These are phyloP conservation scores for Sycophaga agraensis DNA, from an alignment of 1,140 invertebrate species.

Conservation along the genomic window DNA sequence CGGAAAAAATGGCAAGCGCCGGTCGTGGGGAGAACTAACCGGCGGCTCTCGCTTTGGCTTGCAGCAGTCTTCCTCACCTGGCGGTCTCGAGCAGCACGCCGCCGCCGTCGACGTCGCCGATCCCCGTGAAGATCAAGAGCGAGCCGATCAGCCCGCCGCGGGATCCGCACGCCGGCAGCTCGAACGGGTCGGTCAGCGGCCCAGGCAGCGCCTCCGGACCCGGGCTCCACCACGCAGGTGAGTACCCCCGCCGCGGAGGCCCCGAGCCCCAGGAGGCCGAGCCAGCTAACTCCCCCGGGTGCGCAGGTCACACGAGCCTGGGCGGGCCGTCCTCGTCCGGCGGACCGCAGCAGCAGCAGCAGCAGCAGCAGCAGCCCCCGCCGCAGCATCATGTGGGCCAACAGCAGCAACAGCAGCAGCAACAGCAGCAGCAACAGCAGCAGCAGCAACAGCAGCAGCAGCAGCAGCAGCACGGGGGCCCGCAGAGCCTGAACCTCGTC, in stretches of 20 bases:
- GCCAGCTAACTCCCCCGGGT: neutral
- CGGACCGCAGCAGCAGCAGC: constrained; percentile 39
- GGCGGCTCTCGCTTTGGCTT: constrained; percentile 26
- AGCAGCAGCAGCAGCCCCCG: constrained; percentile 14
- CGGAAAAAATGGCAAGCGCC: too few species aligned
- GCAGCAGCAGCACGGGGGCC: constrained; percentile 55
- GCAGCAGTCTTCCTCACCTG: constrained; percentile 74
- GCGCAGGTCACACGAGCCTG: constrained; percentile 38
- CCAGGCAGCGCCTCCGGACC: constrained; percentile 38
- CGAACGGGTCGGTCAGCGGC: constrained; percentile 38
- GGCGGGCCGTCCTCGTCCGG: constrained; percentile 48
- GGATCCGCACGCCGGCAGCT: constrained; percentile 57
- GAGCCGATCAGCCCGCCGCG: constrained; percentile 91
- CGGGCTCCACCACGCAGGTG: constrained; percentile 4
- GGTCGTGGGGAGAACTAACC: neutral
- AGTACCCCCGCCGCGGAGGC: too few species aligned
- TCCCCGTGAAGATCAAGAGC: constrained; percentile 89
- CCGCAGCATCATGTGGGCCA: constrained; percentile 38
- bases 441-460: constrained; percentile 8
- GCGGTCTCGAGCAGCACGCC: constrained; percentile 81
- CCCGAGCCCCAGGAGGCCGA: too few species aligned
- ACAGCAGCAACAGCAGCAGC: neutral
- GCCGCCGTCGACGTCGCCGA: constrained; percentile 72
- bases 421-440: constrained; percentile 37
- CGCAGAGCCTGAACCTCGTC: constrained; percentile 62